These are phyloP conservation scores for Spinibarbus caldwelli DNA, from an alignment of 2,797 vertebrate genomes.

Conservation along the genomic window DNA sequence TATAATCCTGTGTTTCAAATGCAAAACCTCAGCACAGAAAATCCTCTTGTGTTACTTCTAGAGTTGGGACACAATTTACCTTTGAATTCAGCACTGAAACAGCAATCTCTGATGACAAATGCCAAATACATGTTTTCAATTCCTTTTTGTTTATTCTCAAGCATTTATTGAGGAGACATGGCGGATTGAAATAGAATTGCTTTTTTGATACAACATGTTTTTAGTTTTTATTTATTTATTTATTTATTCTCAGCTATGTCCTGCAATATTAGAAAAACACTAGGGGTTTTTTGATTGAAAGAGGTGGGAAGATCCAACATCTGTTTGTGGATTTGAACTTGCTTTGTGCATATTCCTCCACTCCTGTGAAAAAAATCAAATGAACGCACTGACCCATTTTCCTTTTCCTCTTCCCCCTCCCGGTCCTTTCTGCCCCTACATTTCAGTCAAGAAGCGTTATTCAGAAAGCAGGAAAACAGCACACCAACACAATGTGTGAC, in stretches of 20 bases:
- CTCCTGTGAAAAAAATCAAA: constrained; percentile 69
- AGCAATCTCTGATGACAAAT: constrained; percentile 28
- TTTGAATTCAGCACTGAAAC: not conserved
- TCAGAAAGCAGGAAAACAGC: constrained; percentile 27
- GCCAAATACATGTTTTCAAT: constrained; percentile 35
- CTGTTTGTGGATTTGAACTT: constrained; percentile 73
- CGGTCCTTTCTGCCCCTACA: constrained; percentile 45
- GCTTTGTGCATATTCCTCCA: constrained; percentile 66
- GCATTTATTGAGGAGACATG: constrained; percentile 36
- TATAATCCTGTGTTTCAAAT: constrained; percentile 33
- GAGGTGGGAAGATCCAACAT: constrained; percentile 70
- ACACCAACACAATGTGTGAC: constrained; percentile 31
- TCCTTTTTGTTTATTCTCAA: constrained; percentile 47
- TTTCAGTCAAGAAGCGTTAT: constrained; percentile 40
- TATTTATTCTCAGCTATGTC: too few relatives aligned
- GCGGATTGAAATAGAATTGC: constrained; percentile 42
- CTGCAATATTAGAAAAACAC: not conserved
- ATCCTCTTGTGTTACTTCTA: constrained; percentile 44
- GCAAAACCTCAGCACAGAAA: constrained; percentile 34
- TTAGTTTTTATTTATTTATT: not conserved
- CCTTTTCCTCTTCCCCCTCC: constrained; percentile 1
- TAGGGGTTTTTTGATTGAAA: constrained; percentile 67
- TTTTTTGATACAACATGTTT: constrained; percentile 24
- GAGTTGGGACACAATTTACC: constrained; percentile 38
- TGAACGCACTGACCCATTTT: constrained; percentile 74